A percentile compares a stretch with the other conserved stretches of the same genome.
phyloP scores from a whole-genome alignment of 1,140 invertebrate genomes.

The Tribolium madens region DNA sequence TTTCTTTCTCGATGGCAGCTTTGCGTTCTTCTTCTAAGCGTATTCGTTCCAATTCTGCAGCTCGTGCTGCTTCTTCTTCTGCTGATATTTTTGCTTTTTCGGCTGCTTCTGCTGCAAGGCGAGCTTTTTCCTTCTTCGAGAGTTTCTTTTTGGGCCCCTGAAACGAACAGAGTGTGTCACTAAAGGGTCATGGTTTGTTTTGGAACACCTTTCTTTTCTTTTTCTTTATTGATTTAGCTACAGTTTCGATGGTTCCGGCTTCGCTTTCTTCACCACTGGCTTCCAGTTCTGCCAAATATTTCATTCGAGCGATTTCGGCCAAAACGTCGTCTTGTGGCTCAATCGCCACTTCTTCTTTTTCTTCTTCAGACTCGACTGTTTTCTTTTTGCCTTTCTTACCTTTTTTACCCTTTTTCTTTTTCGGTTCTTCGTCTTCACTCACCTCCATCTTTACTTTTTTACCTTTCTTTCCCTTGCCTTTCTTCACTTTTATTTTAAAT shows the following conservation, averaged over 20 bases:
- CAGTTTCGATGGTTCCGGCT: background rate
- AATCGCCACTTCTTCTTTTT: constrained; percentile 4
- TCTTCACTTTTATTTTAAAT: background rate
- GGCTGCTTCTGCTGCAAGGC: constrained; percentile 65
- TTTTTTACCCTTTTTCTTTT: constrained; percentile 29
- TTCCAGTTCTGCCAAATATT: constrained; percentile 23
- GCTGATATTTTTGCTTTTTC: constrained; percentile 65
- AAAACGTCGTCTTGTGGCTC: constrained; percentile 24
- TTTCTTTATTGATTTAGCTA: constrained; percentile 36
- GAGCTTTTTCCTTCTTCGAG: constrained; percentile 66
- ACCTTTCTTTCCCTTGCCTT: background rate
- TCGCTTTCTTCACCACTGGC: background rate
- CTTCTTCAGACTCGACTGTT: constrained; percentile 1
- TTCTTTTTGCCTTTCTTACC: constrained; percentile 22
- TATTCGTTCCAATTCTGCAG: constrained; percentile 64
- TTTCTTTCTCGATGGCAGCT: constrained; percentile 57
- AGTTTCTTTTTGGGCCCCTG: constrained; percentile 63
- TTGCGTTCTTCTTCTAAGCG: constrained; percentile 48
- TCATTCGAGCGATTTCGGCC: background rate
- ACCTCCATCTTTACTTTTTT: constrained; percentile 1
- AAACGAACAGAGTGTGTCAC: constrained; percentile 25
- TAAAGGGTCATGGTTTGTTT: background rate
- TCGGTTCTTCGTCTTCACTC: constrained; percentile 18
- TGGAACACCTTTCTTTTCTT: background rate
- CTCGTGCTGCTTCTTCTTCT: constrained; percentile 63